Evolutionary conservation across 1,140 invertebrate species (phyloP).

Genomic region (Globodera ellingtonae): DNA sequence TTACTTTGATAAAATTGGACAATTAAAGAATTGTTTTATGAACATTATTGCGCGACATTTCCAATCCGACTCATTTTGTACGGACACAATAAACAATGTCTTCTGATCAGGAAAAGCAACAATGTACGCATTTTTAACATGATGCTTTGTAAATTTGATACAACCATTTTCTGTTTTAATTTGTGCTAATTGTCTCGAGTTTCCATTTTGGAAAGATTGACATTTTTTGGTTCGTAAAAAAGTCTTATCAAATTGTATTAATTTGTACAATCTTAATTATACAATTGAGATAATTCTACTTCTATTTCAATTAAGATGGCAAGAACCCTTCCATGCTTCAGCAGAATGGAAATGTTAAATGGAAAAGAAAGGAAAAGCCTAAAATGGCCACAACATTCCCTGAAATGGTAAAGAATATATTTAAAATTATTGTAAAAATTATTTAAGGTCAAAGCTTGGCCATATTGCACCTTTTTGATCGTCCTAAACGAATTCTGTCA

Average conservation of each 20-base stretch:
- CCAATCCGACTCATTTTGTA: too few relatives aligned
- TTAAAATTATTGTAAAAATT: neutral
- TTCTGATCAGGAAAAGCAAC: neutral
- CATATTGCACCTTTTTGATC: slow-evolving; percentile 41
- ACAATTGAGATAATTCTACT: neutral
- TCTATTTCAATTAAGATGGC: slow-evolving; percentile 1
- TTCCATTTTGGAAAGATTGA: neutral
- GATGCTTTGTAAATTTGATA: neutral
- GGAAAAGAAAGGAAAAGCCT: slow-evolving; percentile 4
- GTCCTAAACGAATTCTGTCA: slow-evolving; percentile 39
- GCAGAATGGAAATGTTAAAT: neutral
- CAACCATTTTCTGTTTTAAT: neutral
- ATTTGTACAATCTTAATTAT: neutral
- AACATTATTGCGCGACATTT: too few relatives aligned
- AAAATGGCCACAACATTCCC: slow-evolving; percentile 21
- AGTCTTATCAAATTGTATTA: neutral
- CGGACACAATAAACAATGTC: too few relatives aligned
- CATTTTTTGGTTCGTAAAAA: neutral
- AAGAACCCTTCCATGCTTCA: neutral
- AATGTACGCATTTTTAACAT: neutral
- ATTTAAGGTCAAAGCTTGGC: slow-evolving; percentile 36
- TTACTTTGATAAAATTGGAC: neutral
- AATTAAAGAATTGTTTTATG: too few relatives aligned
- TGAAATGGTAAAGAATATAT: slow-evolving; percentile 13
- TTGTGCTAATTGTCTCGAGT: neutral